A percentile compares a stretch with the other conserved stretches of the same genome.
Evolutionary conservation across 1,140 invertebrate genomes (phyloP).

Genomic region (Solenopsis invicta): DNA sequence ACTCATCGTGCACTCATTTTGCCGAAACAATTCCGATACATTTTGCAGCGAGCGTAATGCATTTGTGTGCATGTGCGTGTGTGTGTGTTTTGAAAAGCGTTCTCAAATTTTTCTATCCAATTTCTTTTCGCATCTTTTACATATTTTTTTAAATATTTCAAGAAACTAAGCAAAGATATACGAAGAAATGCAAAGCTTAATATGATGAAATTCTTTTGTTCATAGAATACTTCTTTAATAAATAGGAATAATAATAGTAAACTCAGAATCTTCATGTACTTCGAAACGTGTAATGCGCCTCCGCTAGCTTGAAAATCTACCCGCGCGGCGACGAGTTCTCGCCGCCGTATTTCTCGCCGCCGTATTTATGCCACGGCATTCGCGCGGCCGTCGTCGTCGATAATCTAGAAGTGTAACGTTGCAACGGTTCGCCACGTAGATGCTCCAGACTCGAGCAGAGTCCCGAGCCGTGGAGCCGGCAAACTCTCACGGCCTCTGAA

Average conservation of each 20-base stretch:
- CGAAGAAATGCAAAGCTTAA: not conserved
- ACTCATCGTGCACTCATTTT: too few species aligned
- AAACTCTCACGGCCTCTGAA: constrained; percentile 86
- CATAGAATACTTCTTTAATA: not conserved
- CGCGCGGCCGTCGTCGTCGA: constrained; percentile 48
- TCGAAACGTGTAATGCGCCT: not conserved
- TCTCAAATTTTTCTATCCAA: not conserved
- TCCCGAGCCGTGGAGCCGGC: constrained; percentile 67
- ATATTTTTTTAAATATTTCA: not conserved
- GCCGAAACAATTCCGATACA: not conserved
- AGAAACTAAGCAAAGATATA: not conserved
- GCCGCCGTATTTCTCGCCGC: constrained; percentile 9
- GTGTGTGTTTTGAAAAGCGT: not conserved
- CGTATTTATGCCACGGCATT: constrained; percentile 17
- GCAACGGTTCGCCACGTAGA: constrained; percentile 59
- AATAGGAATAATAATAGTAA: constrained; percentile 14
- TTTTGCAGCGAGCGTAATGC: not conserved
- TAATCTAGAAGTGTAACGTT: constrained; percentile 70
- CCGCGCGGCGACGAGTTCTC: not conserved
- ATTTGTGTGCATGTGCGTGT: not conserved
- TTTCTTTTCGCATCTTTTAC: not conserved
- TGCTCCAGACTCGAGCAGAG: constrained; percentile 68
- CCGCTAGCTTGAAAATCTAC: not conserved
- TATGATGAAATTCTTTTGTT: too few species aligned
- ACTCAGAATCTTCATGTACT: not conserved